Percentiles rank a stretch among this genome's conserved stretches.
phyloP scores from a whole-genome alignment of 2,113 vertebrate genomes.

The Falcunculus frontatus region DNA sequence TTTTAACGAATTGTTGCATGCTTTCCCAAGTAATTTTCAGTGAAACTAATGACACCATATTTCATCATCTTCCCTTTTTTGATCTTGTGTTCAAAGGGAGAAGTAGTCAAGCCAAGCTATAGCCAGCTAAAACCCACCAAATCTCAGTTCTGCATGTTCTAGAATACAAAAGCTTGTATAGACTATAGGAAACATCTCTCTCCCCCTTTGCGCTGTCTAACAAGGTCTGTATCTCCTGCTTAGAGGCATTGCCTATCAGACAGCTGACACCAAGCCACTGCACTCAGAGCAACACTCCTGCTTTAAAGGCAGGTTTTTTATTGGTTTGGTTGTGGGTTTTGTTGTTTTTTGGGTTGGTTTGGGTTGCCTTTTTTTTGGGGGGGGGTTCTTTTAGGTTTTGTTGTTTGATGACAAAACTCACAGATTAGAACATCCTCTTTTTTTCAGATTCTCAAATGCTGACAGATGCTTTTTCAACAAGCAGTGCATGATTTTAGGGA shows the following conservation, averaged over 20 bases:
- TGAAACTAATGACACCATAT: background rate
- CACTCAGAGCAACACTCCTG: background rate
- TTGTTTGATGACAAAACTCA: background rate
- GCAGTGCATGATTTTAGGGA: background rate
- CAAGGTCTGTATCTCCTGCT: background rate
- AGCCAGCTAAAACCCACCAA: background rate
- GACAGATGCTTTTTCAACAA: background rate
- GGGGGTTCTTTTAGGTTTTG: background rate
- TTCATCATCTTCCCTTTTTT: background rate
- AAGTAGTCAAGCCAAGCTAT: background rate
- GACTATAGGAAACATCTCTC: background rate
- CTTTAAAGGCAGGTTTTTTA: accelerated
- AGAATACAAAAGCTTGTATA: background rate
- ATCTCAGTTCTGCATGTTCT: background rate
- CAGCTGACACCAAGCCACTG: background rate
- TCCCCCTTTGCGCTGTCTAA: background rate
- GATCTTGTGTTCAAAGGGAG: background rate
- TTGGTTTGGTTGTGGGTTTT: background rate
- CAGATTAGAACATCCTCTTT: background rate
- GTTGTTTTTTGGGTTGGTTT: background rate
- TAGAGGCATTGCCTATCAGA: background rate
- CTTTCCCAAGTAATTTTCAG: background rate
- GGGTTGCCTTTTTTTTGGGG: background rate
- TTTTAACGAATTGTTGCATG: background rate
- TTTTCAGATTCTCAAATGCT: background rate